These are phyloP conservation scores for Uria lomvia DNA, from an alignment of 2,113 vertebrate species.

Conservation along the genomic window DNA sequence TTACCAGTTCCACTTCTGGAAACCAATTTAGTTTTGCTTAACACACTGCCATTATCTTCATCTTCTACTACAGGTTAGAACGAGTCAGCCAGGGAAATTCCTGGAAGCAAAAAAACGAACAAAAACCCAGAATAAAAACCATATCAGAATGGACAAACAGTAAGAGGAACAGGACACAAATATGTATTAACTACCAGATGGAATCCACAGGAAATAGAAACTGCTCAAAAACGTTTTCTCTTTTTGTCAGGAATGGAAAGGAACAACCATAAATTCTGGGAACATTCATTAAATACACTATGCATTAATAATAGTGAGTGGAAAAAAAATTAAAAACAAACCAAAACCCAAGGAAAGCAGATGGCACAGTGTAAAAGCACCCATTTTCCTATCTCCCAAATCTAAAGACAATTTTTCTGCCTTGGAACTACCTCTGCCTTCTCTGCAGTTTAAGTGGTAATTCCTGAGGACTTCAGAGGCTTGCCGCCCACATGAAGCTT, in stretches of 20 bases:
- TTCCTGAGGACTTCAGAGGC: neutral
- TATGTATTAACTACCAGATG: neutral
- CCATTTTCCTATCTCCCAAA: neutral
- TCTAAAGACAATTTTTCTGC: neutral
- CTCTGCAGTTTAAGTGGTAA: neutral
- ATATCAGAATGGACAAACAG: neutral
- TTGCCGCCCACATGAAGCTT: neutral
- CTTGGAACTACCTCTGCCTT: neutral
- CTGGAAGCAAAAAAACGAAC: slow-evolving; percentile 70
- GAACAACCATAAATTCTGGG: neutral
- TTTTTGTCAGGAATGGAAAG: neutral
- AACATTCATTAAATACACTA: neutral
- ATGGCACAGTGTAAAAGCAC: neutral
- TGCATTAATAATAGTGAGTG: neutral
- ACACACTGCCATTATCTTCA: neutral
- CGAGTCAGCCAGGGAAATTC: slow-evolving; percentile 96
- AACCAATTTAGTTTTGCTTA: neutral
- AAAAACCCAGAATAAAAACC: neutral
- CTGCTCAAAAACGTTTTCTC: neutral
- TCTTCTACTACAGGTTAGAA: slow-evolving; percentile 82
- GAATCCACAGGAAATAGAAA: neutral
- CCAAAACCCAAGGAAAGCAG: neutral
- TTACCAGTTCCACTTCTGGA: neutral
- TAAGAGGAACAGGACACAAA: neutral
- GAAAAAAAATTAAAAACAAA: neutral